Conservation (phyloP, 23 tunicate species). For the Trididemnum nubilum region DNA sequence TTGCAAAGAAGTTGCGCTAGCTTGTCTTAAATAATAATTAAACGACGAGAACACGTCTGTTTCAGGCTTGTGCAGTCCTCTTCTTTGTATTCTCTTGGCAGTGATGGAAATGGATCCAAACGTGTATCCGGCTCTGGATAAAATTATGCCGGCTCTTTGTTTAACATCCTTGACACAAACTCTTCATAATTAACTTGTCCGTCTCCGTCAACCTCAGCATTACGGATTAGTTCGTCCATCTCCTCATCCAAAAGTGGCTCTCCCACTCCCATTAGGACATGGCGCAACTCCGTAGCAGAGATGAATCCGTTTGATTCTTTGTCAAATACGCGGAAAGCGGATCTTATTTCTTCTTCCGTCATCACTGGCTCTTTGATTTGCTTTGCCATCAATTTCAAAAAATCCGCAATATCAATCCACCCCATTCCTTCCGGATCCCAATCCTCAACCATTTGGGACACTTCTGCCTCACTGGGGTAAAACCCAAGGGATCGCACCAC, state of each 20-base stretch:
- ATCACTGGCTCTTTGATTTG: constrained; percentile 37
- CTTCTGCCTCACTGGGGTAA: constrained; percentile 55
- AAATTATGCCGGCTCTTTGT: constrained; percentile 33
- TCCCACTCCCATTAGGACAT: constrained; percentile 43
- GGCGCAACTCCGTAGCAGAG: constrained; percentile 59
- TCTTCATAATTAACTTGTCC: constrained; percentile 65
- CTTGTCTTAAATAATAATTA: no score
- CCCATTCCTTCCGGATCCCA: constrained; percentile 68
- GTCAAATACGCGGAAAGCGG: constrained; percentile 54
- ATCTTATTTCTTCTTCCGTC: constrained; percentile 40
- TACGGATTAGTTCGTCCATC: constrained; percentile 57
- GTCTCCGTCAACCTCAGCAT: constrained; percentile 63
- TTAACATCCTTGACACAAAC: constrained; percentile 57
- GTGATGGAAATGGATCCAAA: no score
- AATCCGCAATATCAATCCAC: constrained; percentile 67
- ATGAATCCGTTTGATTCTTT: constrained; percentile 54
- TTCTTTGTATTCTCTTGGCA: no score
- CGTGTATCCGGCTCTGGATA: no score
- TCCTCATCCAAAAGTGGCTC: constrained; percentile 46
- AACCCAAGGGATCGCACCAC: constrained; percentile 45
- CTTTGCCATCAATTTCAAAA: constrained; percentile 47
- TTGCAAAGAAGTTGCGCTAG: no score
- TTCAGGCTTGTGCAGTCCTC: no score
- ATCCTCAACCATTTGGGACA: constrained; percentile 47
- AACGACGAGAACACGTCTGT: no score